These are phyloP conservation scores for Drymonia ruficornis DNA, from an alignment of 2,888 invertebrate species.

Conservation along the genomic window DNA sequence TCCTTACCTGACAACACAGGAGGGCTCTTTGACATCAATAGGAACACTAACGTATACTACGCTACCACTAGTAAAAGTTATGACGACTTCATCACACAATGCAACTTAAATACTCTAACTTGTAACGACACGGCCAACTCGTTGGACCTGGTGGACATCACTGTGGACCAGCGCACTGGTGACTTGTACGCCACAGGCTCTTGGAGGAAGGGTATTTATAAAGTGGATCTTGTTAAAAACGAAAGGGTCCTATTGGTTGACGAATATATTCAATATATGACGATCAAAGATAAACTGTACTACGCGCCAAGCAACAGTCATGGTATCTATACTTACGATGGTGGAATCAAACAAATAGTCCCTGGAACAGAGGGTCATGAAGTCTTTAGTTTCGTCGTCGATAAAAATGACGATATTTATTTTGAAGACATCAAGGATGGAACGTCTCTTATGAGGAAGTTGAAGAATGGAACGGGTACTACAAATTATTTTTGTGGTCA, in stretches of 20 bases:
- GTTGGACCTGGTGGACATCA: not conserved
- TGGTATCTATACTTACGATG: not conserved
- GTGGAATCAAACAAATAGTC: not conserved
- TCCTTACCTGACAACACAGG: no score
- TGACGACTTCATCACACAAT: not conserved
- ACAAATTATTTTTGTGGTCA: not conserved
- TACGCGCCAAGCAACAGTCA: not conserved
- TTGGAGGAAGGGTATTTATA: not conserved
- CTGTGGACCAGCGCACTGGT: not conserved
- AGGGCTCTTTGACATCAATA: not conserved
- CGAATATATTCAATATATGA: not conserved
- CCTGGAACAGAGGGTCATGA: not conserved
- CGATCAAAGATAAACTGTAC: not conserved
- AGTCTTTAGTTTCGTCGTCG: not conserved
- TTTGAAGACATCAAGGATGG: not conserved
- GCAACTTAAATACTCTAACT: not conserved
- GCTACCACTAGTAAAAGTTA: not conserved
- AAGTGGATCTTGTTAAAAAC: not conserved
- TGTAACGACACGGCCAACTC: not conserved
- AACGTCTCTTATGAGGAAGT: not conserved
- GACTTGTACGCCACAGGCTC: not conserved
- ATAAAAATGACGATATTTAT: not conserved
- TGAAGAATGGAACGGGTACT: not conserved
- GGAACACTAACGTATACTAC: not conserved
- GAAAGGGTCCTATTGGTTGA: not conserved